phyloP scores from a whole-genome alignment of 2,113 vertebrate genomes.

The Callorhinus ursinus region DNA sequence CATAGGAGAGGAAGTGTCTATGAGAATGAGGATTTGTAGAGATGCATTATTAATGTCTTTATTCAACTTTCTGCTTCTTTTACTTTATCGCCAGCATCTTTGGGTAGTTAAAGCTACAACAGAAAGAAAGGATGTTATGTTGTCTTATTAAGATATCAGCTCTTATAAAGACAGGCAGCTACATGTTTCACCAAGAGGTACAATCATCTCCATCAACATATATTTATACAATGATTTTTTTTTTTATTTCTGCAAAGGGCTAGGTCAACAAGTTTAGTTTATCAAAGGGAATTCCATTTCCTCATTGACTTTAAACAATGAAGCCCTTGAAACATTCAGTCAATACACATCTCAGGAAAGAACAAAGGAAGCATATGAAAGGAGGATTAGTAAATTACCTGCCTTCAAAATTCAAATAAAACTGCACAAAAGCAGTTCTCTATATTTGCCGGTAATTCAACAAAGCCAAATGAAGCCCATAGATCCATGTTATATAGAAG shows the following conservation, averaged over 20 bases:
- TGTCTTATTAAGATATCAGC: constrained; percentile 41
- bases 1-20: not conserved
- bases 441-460: constrained; percentile 49
- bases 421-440: constrained; percentile 48
- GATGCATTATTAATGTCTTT: not conserved
- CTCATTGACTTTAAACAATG: constrained; percentile 74
- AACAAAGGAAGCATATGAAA: constrained; percentile 74
- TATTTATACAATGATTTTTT: constrained; percentile 65
- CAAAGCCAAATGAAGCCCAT: not conserved
- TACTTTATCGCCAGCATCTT: not conserved
- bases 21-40: not conserved
- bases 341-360: constrained; percentile 74
- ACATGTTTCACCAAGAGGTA: constrained; percentile 5
- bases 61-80: not conserved
- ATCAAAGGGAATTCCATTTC: constrained; percentile 77
- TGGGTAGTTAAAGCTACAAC: not conserved
- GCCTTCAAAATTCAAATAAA: constrained; percentile 68
- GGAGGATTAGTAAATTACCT: constrained; percentile 73
- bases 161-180: constrained; percentile 13
- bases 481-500: constrained; percentile 25
- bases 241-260: constrained; percentile 12
- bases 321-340: constrained; percentile 74
- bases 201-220: constrained; percentile 58
- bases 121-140: not conserved
- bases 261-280: constrained; percentile 71